Evolutionary conservation across 2,113 vertebrate species (phyloP).

Genomic region (Acanthochromis polyacanthus): DNA sequence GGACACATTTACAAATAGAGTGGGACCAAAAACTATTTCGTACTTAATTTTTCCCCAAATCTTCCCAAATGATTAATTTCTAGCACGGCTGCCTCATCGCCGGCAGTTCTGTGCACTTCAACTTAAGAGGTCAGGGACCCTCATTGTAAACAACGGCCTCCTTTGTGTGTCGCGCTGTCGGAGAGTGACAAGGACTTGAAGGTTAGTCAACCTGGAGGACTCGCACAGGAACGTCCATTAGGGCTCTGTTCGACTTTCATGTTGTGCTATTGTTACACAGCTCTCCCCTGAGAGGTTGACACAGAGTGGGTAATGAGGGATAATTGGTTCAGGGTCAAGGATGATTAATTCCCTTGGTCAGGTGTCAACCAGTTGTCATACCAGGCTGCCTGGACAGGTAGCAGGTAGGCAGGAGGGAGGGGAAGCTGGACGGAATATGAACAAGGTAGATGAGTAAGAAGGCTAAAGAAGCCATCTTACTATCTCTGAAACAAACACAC

Average conservation of each 20-base stretch:
- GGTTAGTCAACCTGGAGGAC: conserved; percentile 72
- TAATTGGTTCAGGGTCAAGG: conserved; percentile 86
- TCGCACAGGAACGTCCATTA: conserved; percentile 72
- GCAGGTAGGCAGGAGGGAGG: conserved; percentile 26
- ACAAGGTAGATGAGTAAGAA: conserved; percentile 8
- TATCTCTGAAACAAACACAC: conserved; percentile 15
- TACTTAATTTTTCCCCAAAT: conserved; percentile 13
- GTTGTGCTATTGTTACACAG: conserved; percentile 74
- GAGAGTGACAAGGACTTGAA: conserved; percentile 73
- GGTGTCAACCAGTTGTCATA: conserved; percentile 79
- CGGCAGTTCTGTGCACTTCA: conserved; percentile 52
- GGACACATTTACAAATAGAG: too few species aligned
- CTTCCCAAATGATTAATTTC: conserved; percentile 17
- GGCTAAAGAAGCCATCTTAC: background rate
- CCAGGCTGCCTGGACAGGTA: conserved; percentile 69
- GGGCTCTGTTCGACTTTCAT: conserved; percentile 74
- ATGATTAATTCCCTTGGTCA: conserved; percentile 86
- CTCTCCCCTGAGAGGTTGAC: conserved; percentile 72
- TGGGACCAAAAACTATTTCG: background rate
- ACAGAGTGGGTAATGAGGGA: conserved; percentile 81
- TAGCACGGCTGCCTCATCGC: conserved; percentile 25
- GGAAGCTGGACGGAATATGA: conserved; percentile 49
- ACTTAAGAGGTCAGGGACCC: conserved; percentile 63
- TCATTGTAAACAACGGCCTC: conserved; percentile 71
- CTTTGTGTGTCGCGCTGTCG: conserved; percentile 71